phyloP scores from a whole-genome alignment of 2,888 invertebrate genomes.

The Mesodorylaimus sp. region DNA sequence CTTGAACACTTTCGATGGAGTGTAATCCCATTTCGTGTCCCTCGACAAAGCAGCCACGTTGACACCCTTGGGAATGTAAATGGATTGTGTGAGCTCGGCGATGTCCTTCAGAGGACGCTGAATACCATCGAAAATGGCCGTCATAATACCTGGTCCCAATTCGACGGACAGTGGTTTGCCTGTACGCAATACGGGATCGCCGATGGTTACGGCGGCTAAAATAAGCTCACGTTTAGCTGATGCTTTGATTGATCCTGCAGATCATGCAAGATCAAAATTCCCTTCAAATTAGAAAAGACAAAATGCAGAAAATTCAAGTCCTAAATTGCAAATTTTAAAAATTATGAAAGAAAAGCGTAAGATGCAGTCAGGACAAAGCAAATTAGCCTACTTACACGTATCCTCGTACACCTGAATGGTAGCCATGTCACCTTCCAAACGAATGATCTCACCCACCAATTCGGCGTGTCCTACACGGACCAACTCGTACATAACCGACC shows the following conservation, averaged over 20 bases:
- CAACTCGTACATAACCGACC: constrained; percentile 99
- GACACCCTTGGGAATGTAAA: constrained; percentile 98
- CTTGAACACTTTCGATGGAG: constrained; percentile 39
- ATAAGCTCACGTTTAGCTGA: too few species aligned
- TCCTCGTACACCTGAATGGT: constrained; percentile 78
- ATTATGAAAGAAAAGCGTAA: too few species aligned
- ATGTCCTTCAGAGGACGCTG: constrained; percentile 92
- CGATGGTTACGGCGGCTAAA: constrained; percentile 85
- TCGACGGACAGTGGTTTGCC: constrained; percentile 98
- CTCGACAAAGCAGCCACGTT: constrained; percentile 77
- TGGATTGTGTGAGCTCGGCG: constrained; percentile 71
- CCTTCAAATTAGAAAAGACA: constrained; percentile 8
- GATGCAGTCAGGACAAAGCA: too few species aligned
- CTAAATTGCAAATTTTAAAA: not conserved
- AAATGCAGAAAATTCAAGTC: constrained; percentile 1
- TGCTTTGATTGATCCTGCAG: too few species aligned
- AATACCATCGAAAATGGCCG: constrained; percentile 98
- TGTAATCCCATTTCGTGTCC: constrained; percentile 71
- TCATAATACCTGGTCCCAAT: constrained; percentile 93
- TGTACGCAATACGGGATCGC: constrained; percentile 91
- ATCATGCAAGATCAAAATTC: constrained; percentile 10
- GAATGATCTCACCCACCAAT: constrained; percentile 97
- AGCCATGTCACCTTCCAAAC: constrained; percentile 97
- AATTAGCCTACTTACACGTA: constrained; percentile 33
- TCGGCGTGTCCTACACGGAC: constrained; percentile 95